Base-by-base conservation (phyloP, 92 coral and sea anemone species). In the Virgularia gustaviana region DNA sequence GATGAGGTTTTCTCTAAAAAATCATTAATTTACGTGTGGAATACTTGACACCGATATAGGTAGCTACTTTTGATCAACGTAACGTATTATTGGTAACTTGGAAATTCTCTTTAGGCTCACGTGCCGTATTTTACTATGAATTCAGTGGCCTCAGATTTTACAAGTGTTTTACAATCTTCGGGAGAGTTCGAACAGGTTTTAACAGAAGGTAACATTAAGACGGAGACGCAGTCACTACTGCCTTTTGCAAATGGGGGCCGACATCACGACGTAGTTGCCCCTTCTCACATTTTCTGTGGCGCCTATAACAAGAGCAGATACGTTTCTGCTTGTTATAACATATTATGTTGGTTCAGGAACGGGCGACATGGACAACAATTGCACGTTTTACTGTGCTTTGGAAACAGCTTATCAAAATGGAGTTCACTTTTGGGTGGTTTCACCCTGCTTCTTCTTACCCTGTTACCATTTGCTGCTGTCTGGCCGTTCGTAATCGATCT, bases 261-360 rank as follows among this genome's bases (percentile, higher is more conserved):
- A n/a, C n/a, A n/a, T n/a, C n/a, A n/a, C n/a, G n/a, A n/a, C n/a
- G n/a, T n/a, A n/a, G n/a, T n/a, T n/a, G 8, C 3, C 5, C 22
- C 7, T 2, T 22, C 58, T 22, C 7, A 8, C 16, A 68, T 49
- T 34, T 51, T 35, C 32, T 49, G 31, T 51, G 75, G 75, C 30
- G 75, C 31, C 25, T 68, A 68, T 61, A 68, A 68, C 31, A 68
- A 51, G 36, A 47, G 30, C n/a, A 68, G 51, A 43, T 68, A 68
- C 32, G 13, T 34, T 31, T 30, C 75, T 4, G 54, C 37, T 13
- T 68, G 75, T 51, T 49, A 47, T 22, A 68, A 68, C 13, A n/a
- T n/a, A n/a, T 0, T 32, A 0, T 68, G 75, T 15, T 68, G 55
- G 61, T 9, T 68, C 27, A 8, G 41, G 55, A 68, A 68, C 61